Conservation (phyloP, 2,888 invertebrate genomes). For the Brachyptera risi region DNA sequence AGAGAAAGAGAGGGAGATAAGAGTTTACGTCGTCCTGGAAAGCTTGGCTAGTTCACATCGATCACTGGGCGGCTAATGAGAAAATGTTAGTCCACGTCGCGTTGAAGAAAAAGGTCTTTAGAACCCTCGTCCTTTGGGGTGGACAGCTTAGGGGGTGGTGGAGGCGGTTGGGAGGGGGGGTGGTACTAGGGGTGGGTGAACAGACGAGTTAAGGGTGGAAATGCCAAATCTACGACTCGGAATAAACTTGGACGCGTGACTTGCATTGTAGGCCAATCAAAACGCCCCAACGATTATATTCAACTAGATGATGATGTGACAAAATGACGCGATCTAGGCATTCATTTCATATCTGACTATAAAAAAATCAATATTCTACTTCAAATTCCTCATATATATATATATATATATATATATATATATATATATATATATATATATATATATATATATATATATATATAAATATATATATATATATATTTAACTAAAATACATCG, state of each 20-base stretch:
- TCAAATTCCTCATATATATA: too few species aligned
- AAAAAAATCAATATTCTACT: too few species aligned
- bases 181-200: not conserved
- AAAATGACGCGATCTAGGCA: too few species aligned
- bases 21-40: slow-evolving; percentile 9
- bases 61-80: slow-evolving; percentile 15
- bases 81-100: slow-evolving; percentile 20
- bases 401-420: too few species aligned
- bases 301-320: too few species aligned
- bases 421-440: too few species aligned
- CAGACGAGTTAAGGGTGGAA: slow-evolving; percentile 1
- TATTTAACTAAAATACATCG: too few species aligned
- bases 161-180: slow-evolving; percentile 1
- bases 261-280: not conserved
- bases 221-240: slow-evolving; percentile 17
- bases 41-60: slow-evolving; percentile 6
- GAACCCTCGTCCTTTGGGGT: slow-evolving; percentile 22
- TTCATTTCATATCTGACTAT: too few species aligned
- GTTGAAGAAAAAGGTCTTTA: slow-evolving; percentile 17
- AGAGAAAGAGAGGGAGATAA: slow-evolving; percentile 1
- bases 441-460: too few species aligned
- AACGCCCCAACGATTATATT: too few species aligned
- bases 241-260: slow-evolving; percentile 1
- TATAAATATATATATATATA: too few species aligned
- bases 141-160: slow-evolving; percentile 13